Base-by-base conservation (phyloP, 2,888 invertebrate genomes). In the Machimus rusticus region DNA sequence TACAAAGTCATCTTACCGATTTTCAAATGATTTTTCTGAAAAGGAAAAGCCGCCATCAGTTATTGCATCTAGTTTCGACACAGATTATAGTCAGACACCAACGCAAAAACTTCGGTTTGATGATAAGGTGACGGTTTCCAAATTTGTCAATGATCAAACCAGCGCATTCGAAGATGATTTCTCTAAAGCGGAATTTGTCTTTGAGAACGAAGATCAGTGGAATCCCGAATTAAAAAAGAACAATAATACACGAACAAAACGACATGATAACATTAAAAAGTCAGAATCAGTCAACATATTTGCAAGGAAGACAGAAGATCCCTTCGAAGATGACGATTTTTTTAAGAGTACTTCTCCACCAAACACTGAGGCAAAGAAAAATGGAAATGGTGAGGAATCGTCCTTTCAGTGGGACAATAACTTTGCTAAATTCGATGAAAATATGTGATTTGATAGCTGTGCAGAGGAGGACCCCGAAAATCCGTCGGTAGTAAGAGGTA, bases 251-350 rank as follows among this genome's bases (percentile, higher is more conserved):
- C 51, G 76, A 19, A 46, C 82, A 51, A 87, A 93, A 88, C 92
- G 93, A 4, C 95, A 95, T 88, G 94, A 94, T 87, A 95, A 96
- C 90, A 95, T 97, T 79, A 96, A 96, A 90, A 98, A 98, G 92
- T 97, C 97, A 0, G 97, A 97, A 91, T 97, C 97, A 4, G 96
- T 97, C 9, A 97, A 98, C 92, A 98, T 98, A 90, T 98, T 98
- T 93, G 96, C 96, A 5, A 94, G 96, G 84, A 97, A 97, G 91
- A 95, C 95, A 77, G 98, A 98, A 92, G 98, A 98, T 93, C 98
- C 98, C 1, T 98, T 98, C 91, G 98, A 97, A 90, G 96, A 96
- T 86, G 97, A 97, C 90, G 97, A 97, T 89, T 98, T 98, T 93
- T 98, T 98, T 91, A 95, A 94, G 87, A 91, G 91, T 31, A 91